Evolutionary conservation across 2,888 invertebrate species (phyloP).

Genomic region (Sylvicola fuscatus): DNA sequence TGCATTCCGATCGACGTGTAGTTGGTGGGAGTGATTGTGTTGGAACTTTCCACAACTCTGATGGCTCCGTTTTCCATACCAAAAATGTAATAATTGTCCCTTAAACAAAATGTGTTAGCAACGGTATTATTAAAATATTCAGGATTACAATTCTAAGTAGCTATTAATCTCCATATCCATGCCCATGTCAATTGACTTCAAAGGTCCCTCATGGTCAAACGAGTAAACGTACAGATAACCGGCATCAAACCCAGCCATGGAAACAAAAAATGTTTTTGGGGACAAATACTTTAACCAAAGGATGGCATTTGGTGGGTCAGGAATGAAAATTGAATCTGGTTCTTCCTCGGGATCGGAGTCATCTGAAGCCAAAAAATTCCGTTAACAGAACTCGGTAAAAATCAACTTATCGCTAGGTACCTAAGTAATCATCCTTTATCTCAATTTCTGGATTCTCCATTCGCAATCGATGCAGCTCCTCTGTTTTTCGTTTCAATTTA

Average conservation of each 20-base stretch:
- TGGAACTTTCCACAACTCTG: constrained; percentile 28
- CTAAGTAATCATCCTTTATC: constrained; percentile 38
- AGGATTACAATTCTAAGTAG: constrained; percentile 30
- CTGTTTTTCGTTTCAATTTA: constrained; percentile 29
- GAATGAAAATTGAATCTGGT: constrained; percentile 31
- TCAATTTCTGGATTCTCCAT: constrained; percentile 35
- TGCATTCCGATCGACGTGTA: constrained; percentile 55
- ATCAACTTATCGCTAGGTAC: constrained; percentile 20
- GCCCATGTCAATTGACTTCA: constrained; percentile 27
- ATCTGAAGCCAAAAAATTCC: constrained; percentile 1
- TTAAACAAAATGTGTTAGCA: constrained; percentile 13
- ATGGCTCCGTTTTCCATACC: constrained; percentile 39
- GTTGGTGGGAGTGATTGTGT: constrained; percentile 34
- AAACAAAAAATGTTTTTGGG: constrained; percentile 33
- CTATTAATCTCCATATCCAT: constrained; percentile 35
- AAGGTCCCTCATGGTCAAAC: constrained; percentile 26
- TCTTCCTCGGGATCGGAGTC: constrained; percentile 32
- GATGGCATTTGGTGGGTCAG: constrained; percentile 34
- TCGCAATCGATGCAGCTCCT: constrained; percentile 34
- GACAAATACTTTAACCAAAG: constrained; percentile 32
- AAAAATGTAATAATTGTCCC: constrained; percentile 32
- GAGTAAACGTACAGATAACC: constrained; percentile 43
- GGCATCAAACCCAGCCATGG: constrained; percentile 41
- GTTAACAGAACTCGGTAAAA: too few species aligned
- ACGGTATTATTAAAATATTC: background rate